phyloP scores from a whole-genome alignment of 2,113 vertebrate species.

The Aptenodytes patagonicus region DNA sequence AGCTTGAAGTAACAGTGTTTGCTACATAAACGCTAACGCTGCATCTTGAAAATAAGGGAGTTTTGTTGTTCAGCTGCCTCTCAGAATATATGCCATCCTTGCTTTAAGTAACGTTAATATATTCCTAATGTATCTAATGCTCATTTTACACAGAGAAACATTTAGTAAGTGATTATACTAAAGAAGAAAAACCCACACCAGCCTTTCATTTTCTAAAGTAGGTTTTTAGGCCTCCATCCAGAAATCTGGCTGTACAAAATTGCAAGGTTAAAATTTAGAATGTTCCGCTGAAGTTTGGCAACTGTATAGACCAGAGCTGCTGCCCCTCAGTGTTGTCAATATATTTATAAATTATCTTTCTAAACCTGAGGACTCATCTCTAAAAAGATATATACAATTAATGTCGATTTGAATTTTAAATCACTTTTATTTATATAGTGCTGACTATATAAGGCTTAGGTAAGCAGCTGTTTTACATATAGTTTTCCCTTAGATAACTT shows the following conservation, averaged over 20 bases:
- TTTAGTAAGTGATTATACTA: not conserved
- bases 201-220: not conserved
- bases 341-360: not conserved
- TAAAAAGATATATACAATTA: fast-evolving
- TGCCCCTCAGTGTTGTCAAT: not conserved
- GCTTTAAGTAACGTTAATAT: not conserved
- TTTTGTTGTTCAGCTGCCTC: not conserved
- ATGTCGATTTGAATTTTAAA: not conserved
- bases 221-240: not conserved
- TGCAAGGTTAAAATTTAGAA: not conserved
- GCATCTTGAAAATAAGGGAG: not conserved
- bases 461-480: not conserved
- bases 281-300: not conserved
- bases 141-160: not conserved
- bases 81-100: not conserved
- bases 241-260: not conserved
- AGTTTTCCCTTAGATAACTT: not conserved
- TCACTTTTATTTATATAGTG: not conserved
- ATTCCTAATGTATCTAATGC: not conserved
- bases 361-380: not conserved
- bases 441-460: not conserved
- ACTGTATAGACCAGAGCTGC: not conserved
- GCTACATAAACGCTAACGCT: not conserved
- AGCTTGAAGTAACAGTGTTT: not conserved
- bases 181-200: not conserved